These are phyloP conservation scores for Falco punctatus DNA, from an alignment of 2,113 vertebrate species.

Conservation along the genomic window DNA sequence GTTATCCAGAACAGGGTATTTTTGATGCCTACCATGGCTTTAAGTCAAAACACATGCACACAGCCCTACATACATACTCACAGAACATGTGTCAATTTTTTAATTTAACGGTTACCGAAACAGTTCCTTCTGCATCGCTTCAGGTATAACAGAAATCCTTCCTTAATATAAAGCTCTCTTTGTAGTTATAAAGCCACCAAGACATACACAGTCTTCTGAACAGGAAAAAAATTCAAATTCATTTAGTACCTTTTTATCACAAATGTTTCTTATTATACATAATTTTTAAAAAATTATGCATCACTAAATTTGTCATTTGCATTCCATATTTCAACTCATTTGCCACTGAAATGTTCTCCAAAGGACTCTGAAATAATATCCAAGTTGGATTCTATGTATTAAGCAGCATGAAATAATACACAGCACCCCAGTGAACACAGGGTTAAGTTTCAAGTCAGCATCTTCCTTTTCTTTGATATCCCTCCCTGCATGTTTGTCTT, in stretches of 20 bases:
- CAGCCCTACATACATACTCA: not conserved
- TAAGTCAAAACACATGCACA: not conserved
- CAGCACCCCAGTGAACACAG: not conserved
- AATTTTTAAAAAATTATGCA: not conserved
- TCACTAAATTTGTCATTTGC: not conserved
- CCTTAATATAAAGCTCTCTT: not conserved
- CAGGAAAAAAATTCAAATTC: not conserved
- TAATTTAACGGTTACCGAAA: not conserved
- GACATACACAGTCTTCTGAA: not conserved
- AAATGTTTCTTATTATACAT: not conserved
- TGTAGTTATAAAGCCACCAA: not conserved
- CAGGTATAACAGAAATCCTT: not conserved
- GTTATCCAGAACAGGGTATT: not conserved
- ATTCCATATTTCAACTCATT: not conserved
- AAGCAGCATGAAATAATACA: not conserved
- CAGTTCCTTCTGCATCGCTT: not conserved
- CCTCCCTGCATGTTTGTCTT: not conserved
- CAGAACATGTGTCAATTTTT: not conserved
- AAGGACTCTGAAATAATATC: not conserved
- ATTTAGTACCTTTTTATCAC: not conserved
- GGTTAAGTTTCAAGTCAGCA: constrained; percentile 56
- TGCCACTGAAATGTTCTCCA: not conserved
- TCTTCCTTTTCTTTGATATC: constrained; percentile 9
- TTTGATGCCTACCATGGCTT: not conserved
- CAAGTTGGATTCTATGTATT: not conserved